Evolutionary conservation across 2,888 invertebrate species (phyloP).

Genomic region (Caenorhabditis sp.): DNA sequence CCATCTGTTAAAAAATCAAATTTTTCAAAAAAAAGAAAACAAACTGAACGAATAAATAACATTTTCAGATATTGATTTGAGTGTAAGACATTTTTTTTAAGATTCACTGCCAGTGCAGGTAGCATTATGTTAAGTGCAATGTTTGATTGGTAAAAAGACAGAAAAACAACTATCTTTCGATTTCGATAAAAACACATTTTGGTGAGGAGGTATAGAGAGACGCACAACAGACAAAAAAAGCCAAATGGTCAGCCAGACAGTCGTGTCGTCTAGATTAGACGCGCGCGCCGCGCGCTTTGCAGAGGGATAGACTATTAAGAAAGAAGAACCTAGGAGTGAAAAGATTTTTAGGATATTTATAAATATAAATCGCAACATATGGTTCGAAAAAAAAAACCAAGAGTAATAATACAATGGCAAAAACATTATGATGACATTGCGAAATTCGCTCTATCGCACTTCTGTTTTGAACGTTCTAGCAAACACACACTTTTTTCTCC

Average conservation of each 20-base stretch:
- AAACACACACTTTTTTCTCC: constrained; percentile 2
- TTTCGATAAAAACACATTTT: background rate
- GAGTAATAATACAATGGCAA: background rate
- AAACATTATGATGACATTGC: constrained; percentile 20
- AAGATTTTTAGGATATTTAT: background rate
- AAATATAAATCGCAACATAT: background rate
- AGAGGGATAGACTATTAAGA: background rate
- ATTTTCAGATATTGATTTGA: background rate
- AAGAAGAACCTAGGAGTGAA: background rate
- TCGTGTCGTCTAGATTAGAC: background rate
- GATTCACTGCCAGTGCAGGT: no score
- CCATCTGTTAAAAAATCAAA: constrained; percentile 11
- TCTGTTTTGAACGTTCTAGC: constrained; percentile 24
- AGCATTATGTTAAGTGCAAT: no score
- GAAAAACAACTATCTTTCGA: background rate
- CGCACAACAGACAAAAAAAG: background rate
- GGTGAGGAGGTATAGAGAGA: background rate
- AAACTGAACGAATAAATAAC: background rate
- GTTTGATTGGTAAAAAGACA: background rate
- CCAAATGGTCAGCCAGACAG: background rate
- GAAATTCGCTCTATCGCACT: constrained; percentile 31
- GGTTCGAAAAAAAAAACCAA: background rate
- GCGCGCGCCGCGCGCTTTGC: background rate
- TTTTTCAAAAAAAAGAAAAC: constrained; percentile 6
- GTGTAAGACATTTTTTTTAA: no score